These are phyloP conservation scores for Pitta sordida DNA, from an alignment of 2,113 vertebrate species.

Conservation along the genomic window DNA sequence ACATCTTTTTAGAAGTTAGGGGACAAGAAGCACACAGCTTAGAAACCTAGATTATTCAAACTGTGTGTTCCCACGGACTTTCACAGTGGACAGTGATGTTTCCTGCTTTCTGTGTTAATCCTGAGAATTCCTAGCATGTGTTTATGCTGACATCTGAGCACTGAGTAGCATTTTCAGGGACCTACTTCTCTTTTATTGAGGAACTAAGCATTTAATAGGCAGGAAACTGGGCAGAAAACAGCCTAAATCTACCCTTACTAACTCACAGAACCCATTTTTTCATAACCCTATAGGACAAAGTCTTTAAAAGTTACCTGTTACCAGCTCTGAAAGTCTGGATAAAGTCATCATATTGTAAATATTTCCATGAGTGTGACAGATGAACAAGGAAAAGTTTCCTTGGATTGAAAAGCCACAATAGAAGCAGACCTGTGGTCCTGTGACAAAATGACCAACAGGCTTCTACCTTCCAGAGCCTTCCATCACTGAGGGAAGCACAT, in stretches of 20 bases:
- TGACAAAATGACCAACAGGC: neutral
- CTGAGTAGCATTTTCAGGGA: neutral
- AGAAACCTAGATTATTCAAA: neutral
- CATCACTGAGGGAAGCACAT: fast-evolving
- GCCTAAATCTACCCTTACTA: neutral
- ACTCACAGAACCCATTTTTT: neutral
- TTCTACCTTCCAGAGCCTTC: neutral
- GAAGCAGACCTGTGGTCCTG: neutral
- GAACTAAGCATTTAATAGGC: neutral
- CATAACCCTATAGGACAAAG: neutral
- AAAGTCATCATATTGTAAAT: neutral
- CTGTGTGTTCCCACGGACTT: neutral
- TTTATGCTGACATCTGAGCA: fast-evolving
- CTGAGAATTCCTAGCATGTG: neutral
- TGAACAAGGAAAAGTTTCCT: neutral
- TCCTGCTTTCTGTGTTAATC: neutral
- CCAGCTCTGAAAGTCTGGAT: neutral
- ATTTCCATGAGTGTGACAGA: neutral
- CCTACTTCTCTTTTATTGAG: neutral
- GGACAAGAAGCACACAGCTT: neutral
- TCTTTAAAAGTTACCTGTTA: neutral
- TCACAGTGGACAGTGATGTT: neutral
- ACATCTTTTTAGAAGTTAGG: neutral
- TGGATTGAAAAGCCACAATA: neutral
- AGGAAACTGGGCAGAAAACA: neutral